A percentile compares a stretch with the other conserved stretches of the same genome.
phyloP scores from a whole-genome alignment of 64 coral and sea anemone genomes.

The Hydrozoanthus tunicans region DNA sequence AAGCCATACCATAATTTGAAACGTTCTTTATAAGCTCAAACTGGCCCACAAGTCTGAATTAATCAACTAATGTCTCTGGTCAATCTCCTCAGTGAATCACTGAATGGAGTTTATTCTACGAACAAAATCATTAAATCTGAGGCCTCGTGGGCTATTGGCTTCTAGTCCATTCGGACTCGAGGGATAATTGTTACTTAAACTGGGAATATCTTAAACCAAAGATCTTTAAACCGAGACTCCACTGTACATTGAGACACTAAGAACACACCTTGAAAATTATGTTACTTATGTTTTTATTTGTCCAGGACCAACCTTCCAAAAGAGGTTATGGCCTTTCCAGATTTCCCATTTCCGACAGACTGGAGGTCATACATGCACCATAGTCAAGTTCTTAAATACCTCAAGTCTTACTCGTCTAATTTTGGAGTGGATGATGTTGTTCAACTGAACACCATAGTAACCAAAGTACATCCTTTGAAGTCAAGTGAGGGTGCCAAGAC shows the following conservation, averaged over 20 bases:
- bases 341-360: slow-evolving; percentile 1
- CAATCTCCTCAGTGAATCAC: no score
- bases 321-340: slow-evolving; percentile 40
- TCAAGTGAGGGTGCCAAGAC: neutral
- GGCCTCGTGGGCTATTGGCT: no score
- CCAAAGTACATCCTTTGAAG: slow-evolving; percentile 22
- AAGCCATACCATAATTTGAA: slow-evolving; percentile 10
- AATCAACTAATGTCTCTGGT: no score
- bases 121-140: no score
- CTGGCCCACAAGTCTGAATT: neutral
- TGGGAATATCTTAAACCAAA: no score
- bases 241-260: no score
- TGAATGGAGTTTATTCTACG: no score
- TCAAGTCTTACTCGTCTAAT: slow-evolving; percentile 7
- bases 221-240: no score
- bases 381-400: slow-evolving; percentile 10
- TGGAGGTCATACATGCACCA: slow-evolving; percentile 22
- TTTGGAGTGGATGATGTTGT: slow-evolving; percentile 40
- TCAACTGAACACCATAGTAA: slow-evolving; percentile 20
- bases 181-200: no score
- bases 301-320: slow-evolving; percentile 31
- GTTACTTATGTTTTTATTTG: no score
- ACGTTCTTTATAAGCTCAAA: neutral
- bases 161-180: no score
- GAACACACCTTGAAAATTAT: no score